A percentile compares a stretch with the other conserved stretches of the same genome.
phyloP scores from a whole-genome alignment of 2,888 invertebrate genomes.

The Loripinus fragilis region DNA sequence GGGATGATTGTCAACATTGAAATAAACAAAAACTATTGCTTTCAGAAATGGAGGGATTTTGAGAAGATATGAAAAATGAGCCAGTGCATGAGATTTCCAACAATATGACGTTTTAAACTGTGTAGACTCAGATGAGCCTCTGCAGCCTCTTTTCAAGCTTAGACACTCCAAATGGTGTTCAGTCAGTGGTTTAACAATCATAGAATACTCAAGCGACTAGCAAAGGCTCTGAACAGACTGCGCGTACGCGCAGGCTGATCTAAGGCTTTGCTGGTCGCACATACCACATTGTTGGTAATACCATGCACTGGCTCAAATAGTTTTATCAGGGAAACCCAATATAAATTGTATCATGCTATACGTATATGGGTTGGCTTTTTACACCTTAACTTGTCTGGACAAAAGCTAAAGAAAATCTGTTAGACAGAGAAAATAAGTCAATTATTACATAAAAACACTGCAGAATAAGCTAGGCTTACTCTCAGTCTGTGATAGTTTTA shows the following conservation, averaged over 20 bases:
- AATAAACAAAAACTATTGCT: neutral
- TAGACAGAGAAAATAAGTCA: neutral
- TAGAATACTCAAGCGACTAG: too few relatives aligned
- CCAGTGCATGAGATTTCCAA: too few relatives aligned
- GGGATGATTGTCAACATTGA: neutral
- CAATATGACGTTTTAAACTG: too few relatives aligned
- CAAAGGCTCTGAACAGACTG: too few relatives aligned
- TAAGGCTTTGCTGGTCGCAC: too few relatives aligned
- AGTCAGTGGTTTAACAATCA: too few relatives aligned
- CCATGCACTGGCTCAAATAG: too few relatives aligned
- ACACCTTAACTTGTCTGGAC: neutral
- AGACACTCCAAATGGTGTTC: too few relatives aligned
- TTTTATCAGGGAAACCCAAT: neutral
- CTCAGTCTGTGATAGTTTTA: neutral
- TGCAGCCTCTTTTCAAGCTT: too few relatives aligned
- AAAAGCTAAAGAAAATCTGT: neutral
- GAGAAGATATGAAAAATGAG: neutral
- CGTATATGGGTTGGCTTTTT: neutral
- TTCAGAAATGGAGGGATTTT: constrained; percentile 1
- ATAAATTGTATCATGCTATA: neutral
- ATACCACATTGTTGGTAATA: too few relatives aligned
- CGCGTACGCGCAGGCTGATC: too few relatives aligned
- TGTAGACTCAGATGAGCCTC: too few relatives aligned
- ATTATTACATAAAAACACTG: neutral
- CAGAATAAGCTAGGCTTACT: neutral